Evolutionary conservation across 2,797 vertebrate genomes (phyloP), one percentile per base, ranked within the genome.

Genomic region (Brachymystax lenok): DNA sequence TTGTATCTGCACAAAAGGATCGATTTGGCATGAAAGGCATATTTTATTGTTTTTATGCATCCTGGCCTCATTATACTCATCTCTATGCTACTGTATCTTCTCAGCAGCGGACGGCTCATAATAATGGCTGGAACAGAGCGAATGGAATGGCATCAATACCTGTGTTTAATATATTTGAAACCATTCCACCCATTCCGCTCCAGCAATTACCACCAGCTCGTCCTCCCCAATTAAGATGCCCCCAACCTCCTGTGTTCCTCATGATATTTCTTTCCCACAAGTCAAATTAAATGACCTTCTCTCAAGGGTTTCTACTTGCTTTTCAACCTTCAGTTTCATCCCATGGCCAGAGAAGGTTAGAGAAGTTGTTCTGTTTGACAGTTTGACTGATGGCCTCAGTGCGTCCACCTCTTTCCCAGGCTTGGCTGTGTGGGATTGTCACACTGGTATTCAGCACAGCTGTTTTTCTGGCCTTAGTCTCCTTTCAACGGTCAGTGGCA

Each of bases 361-460:
- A 27, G 21, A 69, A 46, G 33, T 51, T 21, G 73, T 77, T 56
- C 3, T 27, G 52, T 79, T 40, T 76, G 77, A 77, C 69, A 66
- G 30, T 66, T 72, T 54, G 63, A 74, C 13, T 50, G 66, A 66
- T 72, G n/a, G 35, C 2, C 61, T n/a, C 0, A 30, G 52, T 27
- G 30, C 12, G 27, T 52, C 76, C 16, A 56, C 33, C 24, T 24
- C 8, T 74, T 76, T 77, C 51, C 50, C 33, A 59, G 28, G 54
- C 7, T 21, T 40, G 16, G 28, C 8, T 61, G 56, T 77, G 52
- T 78, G 51, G 70, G 27, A 69, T 35, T 14, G 74, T 63, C 46
- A 63, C 40, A 30, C 66, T 17, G 5, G 24, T n/a, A 17, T 69
- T 76, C 19, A 51, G 19, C 13, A 72, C 66, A 69, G 67, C 30